Base-by-base conservation (phyloP, 2,113 vertebrate species). In the Epinephelus moara region DNA sequence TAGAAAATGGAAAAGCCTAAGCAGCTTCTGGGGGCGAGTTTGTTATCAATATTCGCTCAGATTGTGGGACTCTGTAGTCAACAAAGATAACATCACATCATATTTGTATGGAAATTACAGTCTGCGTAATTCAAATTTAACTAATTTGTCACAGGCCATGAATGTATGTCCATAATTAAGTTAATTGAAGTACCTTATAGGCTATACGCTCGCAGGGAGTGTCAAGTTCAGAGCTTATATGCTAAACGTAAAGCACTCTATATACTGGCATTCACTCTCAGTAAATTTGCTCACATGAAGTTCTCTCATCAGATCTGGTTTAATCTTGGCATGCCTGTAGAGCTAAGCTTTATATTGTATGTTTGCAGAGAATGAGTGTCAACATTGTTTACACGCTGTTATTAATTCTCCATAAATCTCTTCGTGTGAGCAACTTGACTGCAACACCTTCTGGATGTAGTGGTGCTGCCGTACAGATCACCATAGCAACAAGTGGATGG, bases 401-500 rank as follows among this genome's bases (percentile, higher is more conserved):
- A 56, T 80, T 78, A 50, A 45, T 62, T 77, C 61, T 60, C 33
- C 50, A 42, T 64, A 50, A 67, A 71, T 59, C 14, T 30, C 42
- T 47, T 49, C 17, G 14, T 53, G 23, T 61, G 14, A 49, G 61
- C 19, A 18, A 40, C 18, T 7, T 25, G 49, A 70, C 13, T n/a
- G 15, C 21, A 17, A 50, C 1, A 7, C 27, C 60, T 60, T 61
- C 15, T 27, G 33, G n/a, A 83, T 33, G 40, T 9, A 49, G 1
- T 60, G 30, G 7, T 17, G 21, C 49, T 70, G 55, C 47, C 55
- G 17, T 19, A 30, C n/a, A 30, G 53, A 81, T 81, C 49, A 47
- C 70, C 27, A 86, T 70, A 55, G 86, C 80, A 84, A 84, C 88
- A 72, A 64, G 67, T 75, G 13, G 70, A 72, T 45, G 30, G 50